phyloP scores from a whole-genome alignment of 1,140 invertebrate genomes.

The Zeugodacus cucurbitae region DNA sequence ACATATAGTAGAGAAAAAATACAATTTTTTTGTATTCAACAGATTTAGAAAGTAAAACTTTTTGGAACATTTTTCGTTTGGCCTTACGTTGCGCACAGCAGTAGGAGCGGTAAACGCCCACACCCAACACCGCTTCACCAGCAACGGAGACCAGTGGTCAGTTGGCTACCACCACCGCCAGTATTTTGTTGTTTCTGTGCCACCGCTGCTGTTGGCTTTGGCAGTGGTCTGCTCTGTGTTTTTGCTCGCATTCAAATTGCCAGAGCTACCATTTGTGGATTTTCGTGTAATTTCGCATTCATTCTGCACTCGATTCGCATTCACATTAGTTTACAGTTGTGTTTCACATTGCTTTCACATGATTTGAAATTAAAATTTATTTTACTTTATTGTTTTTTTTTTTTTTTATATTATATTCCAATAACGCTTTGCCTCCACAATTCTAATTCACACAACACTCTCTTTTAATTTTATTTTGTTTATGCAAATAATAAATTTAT shows the following conservation, averaged over 20 bases:
- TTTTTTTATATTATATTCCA: background rate
- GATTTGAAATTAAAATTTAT: background rate
- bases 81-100: background rate
- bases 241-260: slow-evolving; percentile 1
- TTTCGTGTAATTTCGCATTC: slow-evolving; percentile 23
- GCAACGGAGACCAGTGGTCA: background rate
- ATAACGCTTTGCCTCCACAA: background rate
- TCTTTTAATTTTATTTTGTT: background rate
- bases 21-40: background rate
- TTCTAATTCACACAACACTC: background rate
- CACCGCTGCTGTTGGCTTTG: background rate
- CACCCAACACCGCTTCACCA: background rate
- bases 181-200: background rate
- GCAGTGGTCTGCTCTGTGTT: background rate
- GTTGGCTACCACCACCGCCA: background rate
- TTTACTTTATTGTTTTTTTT: background rate
- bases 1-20: background rate
- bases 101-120: background rate
- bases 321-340: background rate
- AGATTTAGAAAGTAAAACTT: slow-evolving; percentile 26
- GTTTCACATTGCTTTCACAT: background rate
- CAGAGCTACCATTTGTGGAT: background rate
- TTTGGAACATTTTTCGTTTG: slow-evolving; percentile 10
- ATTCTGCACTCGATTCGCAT: background rate
- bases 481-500: background rate